Evolutionary conservation across 30 jellyfish, hydroid and myxozoan species (phyloP), one percentile per base, ranked within the genome.

Genomic region (Clytia hemisphaerica): DNA sequence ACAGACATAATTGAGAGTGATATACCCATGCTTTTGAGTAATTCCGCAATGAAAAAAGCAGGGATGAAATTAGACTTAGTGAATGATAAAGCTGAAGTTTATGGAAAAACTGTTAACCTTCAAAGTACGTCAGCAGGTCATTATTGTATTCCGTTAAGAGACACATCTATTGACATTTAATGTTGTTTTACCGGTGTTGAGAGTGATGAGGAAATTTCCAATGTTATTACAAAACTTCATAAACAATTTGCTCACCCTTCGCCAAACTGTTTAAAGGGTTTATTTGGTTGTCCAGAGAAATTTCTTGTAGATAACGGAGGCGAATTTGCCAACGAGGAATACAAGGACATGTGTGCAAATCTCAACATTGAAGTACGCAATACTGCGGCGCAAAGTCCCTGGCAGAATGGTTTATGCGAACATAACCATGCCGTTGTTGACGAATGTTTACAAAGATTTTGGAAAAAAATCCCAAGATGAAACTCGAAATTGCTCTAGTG

Each of bases 391-490:
- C 16, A 53, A 15, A 53, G 67, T 53, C 36, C 67, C 22, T 53
- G 67, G 67, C 67, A 1, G 67, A 53, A 42, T n/a, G n/a, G n/a
- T n/a, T n/a, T n/a, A n/a, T n/a, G n/a, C n/a, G n/a, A n/a, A n/a
- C n/a, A n/a, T n/a, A n/a, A n/a, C n/a, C n/a, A n/a, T n/a, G n/a
- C n/a, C n/a, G n/a, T n/a, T n/a, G n/a, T n/a, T n/a, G n/a, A 9
- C 15, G 53, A 42, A 9, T 42, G n/a, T 42, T 66, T 66, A 37
- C 57, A 66, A 66, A 70, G 74, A 70, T 70, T 27, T 30, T 70
- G 27, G 75, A 70, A 7, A 58, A 70, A 27, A 70, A 70, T 58
- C 45, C 58, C 25, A 58, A 49, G 32, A 32, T 45, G 76, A 42
- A 14, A 67, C 49, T 67, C 51, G 76, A 67, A 18, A 45, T 26